These are phyloP conservation scores for Ernsta delagoae DNA, from an alignment of 2,888 invertebrate genomes.

Conservation along the genomic window DNA sequence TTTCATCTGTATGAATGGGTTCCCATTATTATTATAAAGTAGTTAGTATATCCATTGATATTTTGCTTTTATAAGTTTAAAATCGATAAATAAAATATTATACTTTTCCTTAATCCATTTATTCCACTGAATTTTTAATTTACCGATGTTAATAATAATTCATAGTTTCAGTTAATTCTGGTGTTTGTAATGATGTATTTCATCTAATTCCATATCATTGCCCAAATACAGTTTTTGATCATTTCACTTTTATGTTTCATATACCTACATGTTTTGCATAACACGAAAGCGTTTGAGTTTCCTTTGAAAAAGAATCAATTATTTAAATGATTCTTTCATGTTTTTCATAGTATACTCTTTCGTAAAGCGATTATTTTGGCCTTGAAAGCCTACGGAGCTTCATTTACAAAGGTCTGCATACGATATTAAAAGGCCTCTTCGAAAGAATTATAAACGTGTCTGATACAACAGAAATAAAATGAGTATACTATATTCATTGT, in stretches of 20 bases:
- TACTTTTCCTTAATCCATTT: too few relatives aligned
- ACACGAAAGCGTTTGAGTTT: too few relatives aligned
- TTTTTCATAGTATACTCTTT: conserved; percentile 8
- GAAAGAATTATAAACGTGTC: background rate
- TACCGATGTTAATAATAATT: too few relatives aligned
- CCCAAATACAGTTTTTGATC: background rate
- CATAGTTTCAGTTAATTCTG: too few relatives aligned
- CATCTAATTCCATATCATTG: background rate
- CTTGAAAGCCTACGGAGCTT: conserved; percentile 6
- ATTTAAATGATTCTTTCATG: conserved; percentile 14
- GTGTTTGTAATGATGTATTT: background rate
- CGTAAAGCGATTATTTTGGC: conserved; percentile 15
- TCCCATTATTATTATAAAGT: too few relatives aligned
- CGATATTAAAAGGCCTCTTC: conserved; percentile 8
- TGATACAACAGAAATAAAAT: background rate
- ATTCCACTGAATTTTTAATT: too few relatives aligned
- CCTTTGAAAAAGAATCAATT: background rate
- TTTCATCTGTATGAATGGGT: too few relatives aligned
- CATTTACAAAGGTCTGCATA: conserved; percentile 14
- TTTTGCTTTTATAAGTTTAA: too few relatives aligned
- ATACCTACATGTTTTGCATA: background rate
- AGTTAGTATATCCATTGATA: too few relatives aligned
- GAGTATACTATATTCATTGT: too few relatives aligned
- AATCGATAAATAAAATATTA: too few relatives aligned
- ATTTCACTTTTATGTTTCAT: background rate